Evolutionary conservation across 2,113 vertebrate species (phyloP), one percentile per base, ranked within the genome.

Genomic region (Aviceda subcristata): DNA sequence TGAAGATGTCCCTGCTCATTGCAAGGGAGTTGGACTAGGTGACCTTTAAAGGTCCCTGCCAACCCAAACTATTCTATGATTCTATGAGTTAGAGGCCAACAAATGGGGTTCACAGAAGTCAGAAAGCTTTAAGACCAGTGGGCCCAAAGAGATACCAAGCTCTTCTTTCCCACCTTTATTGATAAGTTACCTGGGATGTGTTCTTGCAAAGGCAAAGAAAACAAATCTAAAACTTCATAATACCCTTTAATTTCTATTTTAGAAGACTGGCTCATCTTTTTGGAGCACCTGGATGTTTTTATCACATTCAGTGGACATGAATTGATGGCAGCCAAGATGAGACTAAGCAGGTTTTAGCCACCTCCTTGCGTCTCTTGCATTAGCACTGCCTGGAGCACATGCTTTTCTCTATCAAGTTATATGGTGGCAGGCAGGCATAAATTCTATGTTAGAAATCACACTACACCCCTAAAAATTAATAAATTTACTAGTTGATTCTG

Each of bases 121-220:
- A 69, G 24, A 48, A 62, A 60, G 34, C 34, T 69, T 24, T 60
- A 57, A 66, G 26, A 76, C 3, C 13, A 22, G 24, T 26, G 18
- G 1, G 10, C 36, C 12, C 50, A 50, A 78, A 38, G 26, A 71
- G 4, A 32, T 12, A 45, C 20, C 15, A 50, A 38, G 11, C 15
- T 19, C 15, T 43, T 36, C 67, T 69, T 92, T 93, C 29, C 80
- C 86, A 80, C 74, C 53, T 38, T 66, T 11, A 63, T 24, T 77
- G 77, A 93, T 97, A 96, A 95, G 50, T 81, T 94, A 57, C 39
- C 45, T 90, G 53, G 88, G 80, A 51, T 34, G 36, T 90, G 39
- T 63, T 90, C 32, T 90, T 51, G 45, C 50, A 90, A 69, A 60
- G 71, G 20, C 62, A 69, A 68, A 36, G 48, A 91, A 91, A 63